These are phyloP conservation scores for Mythimna loreyi DNA, from an alignment of 2,888 invertebrate species.

Conservation along the genomic window DNA sequence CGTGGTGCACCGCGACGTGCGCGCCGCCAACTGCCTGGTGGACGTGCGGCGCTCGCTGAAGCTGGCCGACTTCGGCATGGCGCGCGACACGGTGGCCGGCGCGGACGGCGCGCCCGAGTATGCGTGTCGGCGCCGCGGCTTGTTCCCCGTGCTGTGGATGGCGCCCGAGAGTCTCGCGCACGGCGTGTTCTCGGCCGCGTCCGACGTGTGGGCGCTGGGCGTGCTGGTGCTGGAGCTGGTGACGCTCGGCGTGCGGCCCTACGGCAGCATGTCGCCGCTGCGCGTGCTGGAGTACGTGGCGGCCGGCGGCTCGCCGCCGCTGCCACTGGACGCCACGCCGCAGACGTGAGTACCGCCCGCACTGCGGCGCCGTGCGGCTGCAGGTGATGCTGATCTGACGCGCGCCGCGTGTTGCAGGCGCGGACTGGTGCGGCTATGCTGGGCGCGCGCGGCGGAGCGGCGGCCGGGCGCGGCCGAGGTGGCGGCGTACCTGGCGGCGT, in stretches of 20 bases:
- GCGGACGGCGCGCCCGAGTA: slow-evolving; percentile 93
- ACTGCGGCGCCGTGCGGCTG: too few relatives aligned
- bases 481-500: slow-evolving; percentile 94
- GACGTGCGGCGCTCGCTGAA: slow-evolving; percentile 94
- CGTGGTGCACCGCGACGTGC: slow-evolving; percentile 96
- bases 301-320: slow-evolving; percentile 92
- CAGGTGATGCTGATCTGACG: background rate
- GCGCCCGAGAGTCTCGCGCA: slow-evolving; percentile 95
- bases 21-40: slow-evolving; percentile 94
- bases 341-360: slow-evolving; percentile 65
- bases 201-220: slow-evolving; percentile 97
- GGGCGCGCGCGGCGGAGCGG: slow-evolving; percentile 92
- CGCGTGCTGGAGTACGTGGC: slow-evolving; percentile 91
- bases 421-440: slow-evolving; percentile 93
- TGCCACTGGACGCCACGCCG: slow-evolving; percentile 91
- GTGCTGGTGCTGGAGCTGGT: slow-evolving; percentile 96
- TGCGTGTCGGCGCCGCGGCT: slow-evolving; percentile 94
- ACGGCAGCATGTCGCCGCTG: slow-evolving; percentile 94
- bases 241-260: slow-evolving; percentile 97
- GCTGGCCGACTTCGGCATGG: slow-evolving; percentile 97
- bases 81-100: slow-evolving; percentile 94
- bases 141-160: slow-evolving; percentile 97
- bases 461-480: slow-evolving; percentile 94
- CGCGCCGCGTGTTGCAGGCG: slow-evolving; percentile 68
- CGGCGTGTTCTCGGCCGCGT: slow-evolving; percentile 95